Base-by-base conservation (phyloP, 2,888 invertebrate species). In the Reticulitermes lucifugus region DNA sequence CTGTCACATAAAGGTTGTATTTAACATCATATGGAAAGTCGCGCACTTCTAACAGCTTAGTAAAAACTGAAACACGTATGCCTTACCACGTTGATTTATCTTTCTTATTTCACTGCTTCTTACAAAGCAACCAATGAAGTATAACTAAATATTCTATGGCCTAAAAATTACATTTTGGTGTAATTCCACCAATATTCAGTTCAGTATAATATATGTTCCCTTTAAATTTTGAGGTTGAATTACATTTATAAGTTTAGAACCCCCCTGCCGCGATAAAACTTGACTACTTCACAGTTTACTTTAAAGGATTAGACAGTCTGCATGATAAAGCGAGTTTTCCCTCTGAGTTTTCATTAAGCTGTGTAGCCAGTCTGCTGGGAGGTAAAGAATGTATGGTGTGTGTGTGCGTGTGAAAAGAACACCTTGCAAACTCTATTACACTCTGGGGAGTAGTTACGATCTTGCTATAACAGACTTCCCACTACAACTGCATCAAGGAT, bases 371-470 rank as follows among this genome's bases (percentile, higher is more conserved):
- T 55, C 65, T 65, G 9, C 65, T 65, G 65, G 65, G 65, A 65
- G 25, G 60, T n/a, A 22, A 65, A 65, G n/a, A 65, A n/a, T 12
- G 65, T 18, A 18, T 18, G 70, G 9, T 70, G 9, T 46, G 46
- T 46, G 46, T 25, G 70, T 70, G n/a, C 25, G 70, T 29, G 73
- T 35, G 41, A 29, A 35, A 29, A 73, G 35, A 73, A 73, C 73
- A 73, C 73, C 73, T 73, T 73, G 14, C 7, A 73, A 73, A 73
- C 73, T 35, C 41, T 73, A 73, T 73, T 29, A 41, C 41, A 7
- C 73, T 14, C 73, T 73, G 35, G 73, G 73, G 73, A 35, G 41
- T 25, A 65, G n/a, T 65, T 65, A n/a, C 12, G 18, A 14, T 55
- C 55, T 18, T 55, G 55, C 5, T 18, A 55, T 18, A 55, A 14